Conservation (phyloP, 2,797 vertebrate species). For the Champsocephalus esox region DNA sequence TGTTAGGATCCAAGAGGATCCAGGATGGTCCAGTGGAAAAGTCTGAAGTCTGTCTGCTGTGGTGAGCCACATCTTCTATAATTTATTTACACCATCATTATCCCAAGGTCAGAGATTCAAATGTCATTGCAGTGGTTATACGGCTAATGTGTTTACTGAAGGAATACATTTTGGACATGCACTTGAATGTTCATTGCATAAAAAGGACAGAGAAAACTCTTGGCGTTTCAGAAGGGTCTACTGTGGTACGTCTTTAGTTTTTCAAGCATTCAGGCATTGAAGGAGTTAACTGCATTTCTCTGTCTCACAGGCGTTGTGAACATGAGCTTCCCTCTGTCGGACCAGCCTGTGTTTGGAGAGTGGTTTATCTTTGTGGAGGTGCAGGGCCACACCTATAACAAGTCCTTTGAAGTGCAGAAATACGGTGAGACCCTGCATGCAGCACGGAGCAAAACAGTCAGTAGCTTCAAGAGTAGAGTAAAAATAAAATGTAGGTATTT, state of each 20-base stretch:
- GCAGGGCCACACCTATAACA: slow-evolving; percentile 93
- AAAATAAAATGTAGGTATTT: background rate
- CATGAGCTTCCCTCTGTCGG: slow-evolving; percentile 93
- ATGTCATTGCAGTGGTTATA: background rate
- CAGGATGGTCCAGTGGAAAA: slow-evolving; percentile 92
- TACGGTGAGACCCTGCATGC: slow-evolving; percentile 86
- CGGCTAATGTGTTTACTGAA: background rate
- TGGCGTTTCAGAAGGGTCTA: no score
- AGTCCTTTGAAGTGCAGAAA: slow-evolving; percentile 94
- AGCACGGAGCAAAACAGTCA: background rate
- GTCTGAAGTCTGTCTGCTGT: slow-evolving; percentile 88
- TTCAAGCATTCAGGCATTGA: background rate
- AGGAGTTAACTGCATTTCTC: slow-evolving; percentile 12
- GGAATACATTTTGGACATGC: background rate
- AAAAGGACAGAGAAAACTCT: no score
- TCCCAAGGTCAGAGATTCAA: background rate
- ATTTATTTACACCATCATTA: background rate
- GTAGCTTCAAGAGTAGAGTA: background rate
- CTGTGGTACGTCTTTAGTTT: background rate
- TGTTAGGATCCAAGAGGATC: slow-evolving; percentile 93
- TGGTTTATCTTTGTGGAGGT: slow-evolving; percentile 93
- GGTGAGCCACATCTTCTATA: slow-evolving; percentile 80
- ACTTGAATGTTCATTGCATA: no score
- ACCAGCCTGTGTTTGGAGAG: slow-evolving; percentile 93
- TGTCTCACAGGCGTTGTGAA: slow-evolving; percentile 88